Base-by-base conservation (phyloP, 2,113 vertebrate genomes). In the Serilophus lunatus region DNA sequence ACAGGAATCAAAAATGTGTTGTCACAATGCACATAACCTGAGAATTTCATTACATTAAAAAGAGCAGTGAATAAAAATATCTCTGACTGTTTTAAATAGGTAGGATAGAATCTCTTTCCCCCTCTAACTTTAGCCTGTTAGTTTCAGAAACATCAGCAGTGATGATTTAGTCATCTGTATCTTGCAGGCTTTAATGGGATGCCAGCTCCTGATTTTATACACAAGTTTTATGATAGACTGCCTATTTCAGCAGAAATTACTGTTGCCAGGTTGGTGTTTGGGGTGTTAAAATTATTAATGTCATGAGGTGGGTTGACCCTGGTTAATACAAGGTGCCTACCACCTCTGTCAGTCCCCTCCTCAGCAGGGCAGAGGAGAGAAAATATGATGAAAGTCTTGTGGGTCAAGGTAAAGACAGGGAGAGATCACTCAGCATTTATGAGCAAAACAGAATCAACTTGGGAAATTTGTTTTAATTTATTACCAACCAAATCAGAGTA, bases 91-190 rank as follows among this genome's bases (percentile, higher is more conserved):
- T 95, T 88, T 63, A 72, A 86, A 91, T 16, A 74, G 49, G 31
- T 47, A 65, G 29, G 28, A 42, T 10, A 57, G 60, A 56, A 23
- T 74, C 18, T 22, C 13, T 9, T n/a, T 13, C 14, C 26, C n/a
- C 29, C 31, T 20, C 33, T 18, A n/a, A 2, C 24, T 47, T 79
- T 77, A 54, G 33, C 13, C 29, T 86, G 50, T 90, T 81, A 72
- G 17, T 57, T 92, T 88, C 81, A 84, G 90, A 90, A 96, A 88
- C 69, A 72, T 92, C 28, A 56, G 54, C 87, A 82, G 38, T 77
- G 79, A 63, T 0, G 2, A 87, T 92, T 87, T 79, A 90, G 84
- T 93, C 76, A 91, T 83, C 92, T 93, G 61, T 79, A 79, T 96
- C 88, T 83, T 81, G 54, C 0, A 4, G 88, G 82, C 36, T 60